phyloP scores from a whole-genome alignment of 2,888 invertebrate genomes.

The Eupithecia pulchellata region DNA sequence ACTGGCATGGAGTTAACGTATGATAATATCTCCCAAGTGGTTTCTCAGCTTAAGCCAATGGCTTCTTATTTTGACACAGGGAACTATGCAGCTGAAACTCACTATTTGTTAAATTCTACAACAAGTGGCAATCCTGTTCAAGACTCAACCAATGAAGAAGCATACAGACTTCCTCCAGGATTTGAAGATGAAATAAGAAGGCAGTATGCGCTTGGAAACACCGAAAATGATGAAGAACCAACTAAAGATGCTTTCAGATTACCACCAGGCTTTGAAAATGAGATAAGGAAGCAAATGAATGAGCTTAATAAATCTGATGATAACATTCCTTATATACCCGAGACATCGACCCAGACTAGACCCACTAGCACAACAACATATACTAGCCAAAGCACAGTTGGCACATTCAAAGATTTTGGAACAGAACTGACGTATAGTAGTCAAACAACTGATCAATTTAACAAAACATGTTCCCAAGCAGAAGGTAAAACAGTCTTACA shows the following conservation, averaged over 20 bases:
- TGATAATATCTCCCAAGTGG: slow-evolving; percentile 24
- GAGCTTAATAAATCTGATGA: slow-evolving; percentile 36
- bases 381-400: slow-evolving; percentile 9
- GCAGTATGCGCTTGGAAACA: slow-evolving; percentile 37
- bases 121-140: slow-evolving; percentile 43
- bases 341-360: slow-evolving; percentile 62
- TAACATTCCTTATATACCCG: slow-evolving; percentile 50
- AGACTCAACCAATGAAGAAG: slow-evolving; percentile 19
- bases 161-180: slow-evolving; percentile 67
- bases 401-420: slow-evolving; percentile 4
- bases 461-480: neutral
- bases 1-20: slow-evolving; percentile 5
- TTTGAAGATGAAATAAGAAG: slow-evolving; percentile 68
- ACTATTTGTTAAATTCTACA: slow-evolving; percentile 65
- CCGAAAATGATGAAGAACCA: neutral
- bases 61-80: slow-evolving; percentile 81
- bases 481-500: neutral
- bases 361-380: slow-evolving; percentile 46
- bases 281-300: slow-evolving; percentile 50
- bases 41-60: slow-evolving; percentile 60
- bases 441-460: neutral
- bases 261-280: slow-evolving; percentile 77
- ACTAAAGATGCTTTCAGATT: slow-evolving; percentile 46
- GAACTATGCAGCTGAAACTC: slow-evolving; percentile 76
- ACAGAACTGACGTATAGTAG: slow-evolving; percentile 2